A percentile compares a stretch with the other conserved stretches of the same genome.
These are phyloP conservation scores for Drosophila nikananu DNA, from an alignment of 1,140 invertebrate species.

Conservation along the genomic window DNA sequence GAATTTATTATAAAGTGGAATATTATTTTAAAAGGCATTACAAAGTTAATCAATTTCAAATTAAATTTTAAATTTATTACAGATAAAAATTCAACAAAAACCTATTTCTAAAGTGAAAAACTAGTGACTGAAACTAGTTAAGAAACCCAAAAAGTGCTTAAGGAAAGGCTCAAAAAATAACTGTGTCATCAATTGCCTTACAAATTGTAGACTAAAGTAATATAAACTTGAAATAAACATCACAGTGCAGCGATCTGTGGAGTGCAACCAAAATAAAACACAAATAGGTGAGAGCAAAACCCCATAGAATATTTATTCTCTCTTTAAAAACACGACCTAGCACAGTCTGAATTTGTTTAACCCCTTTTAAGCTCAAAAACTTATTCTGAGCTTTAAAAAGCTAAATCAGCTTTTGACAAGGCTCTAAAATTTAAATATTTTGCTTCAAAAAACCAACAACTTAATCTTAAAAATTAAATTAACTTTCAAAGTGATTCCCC, in stretches of 20 bases:
- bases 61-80: conserved; percentile 7
- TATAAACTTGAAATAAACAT: background rate
- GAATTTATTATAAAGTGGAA: background rate
- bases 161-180: background rate
- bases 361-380: conserved; percentile 8
- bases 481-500: background rate
- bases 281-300: conserved; percentile 4
- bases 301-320: background rate
- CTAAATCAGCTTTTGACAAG: background rate
- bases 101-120: background rate
- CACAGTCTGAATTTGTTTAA: conserved; percentile 15
- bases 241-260: background rate
- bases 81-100: conserved; percentile 9
- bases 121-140: background rate
- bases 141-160: conserved; percentile 36
- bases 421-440: conserved; percentile 6
- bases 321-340: conserved; percentile 38
- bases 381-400: conserved; percentile 14
- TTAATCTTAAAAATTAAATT: background rate
- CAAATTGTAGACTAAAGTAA: background rate
- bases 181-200: background rate
- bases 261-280: conserved; percentile 1
- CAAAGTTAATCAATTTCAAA: background rate
- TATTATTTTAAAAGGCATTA: background rate
- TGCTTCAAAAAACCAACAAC: background rate